A percentile compares a stretch with the other conserved stretches of the same genome.
Evolutionary conservation across 2,113 vertebrate genomes (phyloP).

Genomic region (Colius striatus): DNA sequence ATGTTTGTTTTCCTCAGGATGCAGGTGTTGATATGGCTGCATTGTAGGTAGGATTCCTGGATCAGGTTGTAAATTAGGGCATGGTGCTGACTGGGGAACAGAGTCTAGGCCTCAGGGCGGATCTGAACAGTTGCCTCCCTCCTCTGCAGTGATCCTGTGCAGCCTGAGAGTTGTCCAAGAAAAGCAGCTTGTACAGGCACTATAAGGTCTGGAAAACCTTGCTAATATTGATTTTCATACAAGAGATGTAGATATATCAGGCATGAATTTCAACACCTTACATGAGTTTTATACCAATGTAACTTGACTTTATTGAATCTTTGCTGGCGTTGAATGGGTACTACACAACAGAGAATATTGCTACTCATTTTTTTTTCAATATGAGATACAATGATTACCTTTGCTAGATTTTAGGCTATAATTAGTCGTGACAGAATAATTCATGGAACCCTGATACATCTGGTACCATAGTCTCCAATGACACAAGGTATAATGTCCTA

Average conservation of each 20-base stretch:
- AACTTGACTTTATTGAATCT: background rate
- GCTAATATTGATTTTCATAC: constrained; percentile 38
- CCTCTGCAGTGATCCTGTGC: background rate
- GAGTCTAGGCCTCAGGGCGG: background rate
- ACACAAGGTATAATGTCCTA: background rate
- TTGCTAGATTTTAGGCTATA: background rate
- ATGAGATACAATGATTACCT: background rate
- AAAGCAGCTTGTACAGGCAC: constrained; percentile 27
- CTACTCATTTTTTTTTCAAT: background rate
- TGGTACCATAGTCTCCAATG: background rate
- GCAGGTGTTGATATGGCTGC: constrained; percentile 58
- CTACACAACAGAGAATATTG: background rate
- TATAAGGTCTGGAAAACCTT: background rate
- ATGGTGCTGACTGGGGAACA: constrained; percentile 2
- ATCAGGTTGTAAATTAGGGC: constrained; percentile 47
- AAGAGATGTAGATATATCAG: background rate
- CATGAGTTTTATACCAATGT: background rate
- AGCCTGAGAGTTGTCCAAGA: constrained; percentile 22
- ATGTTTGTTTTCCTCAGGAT: constrained; percentile 30
- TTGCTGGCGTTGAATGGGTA: background rate
- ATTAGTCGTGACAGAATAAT: background rate
- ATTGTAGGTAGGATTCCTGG: constrained; percentile 28
- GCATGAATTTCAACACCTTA: background rate
- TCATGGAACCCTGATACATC: background rate
- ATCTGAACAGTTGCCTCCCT: background rate